Percentiles rank a stretch among this genome's conserved stretches.
Evolutionary conservation across 2,113 vertebrate genomes (phyloP).

Genomic region (Sialia sialis): DNA sequence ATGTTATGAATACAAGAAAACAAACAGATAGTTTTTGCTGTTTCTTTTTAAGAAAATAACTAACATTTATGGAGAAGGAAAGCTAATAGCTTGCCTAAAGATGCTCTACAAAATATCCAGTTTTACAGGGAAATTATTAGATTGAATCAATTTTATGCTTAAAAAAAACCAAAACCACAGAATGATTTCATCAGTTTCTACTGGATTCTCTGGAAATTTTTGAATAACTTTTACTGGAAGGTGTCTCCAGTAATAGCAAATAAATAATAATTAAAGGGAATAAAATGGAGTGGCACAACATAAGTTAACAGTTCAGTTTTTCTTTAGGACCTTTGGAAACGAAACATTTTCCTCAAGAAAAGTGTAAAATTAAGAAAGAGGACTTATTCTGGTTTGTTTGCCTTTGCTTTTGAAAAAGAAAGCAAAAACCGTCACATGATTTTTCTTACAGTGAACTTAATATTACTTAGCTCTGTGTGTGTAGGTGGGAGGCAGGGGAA

Average conservation of each 20-base stretch:
- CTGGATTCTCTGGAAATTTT: background rate
- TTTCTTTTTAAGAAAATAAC: background rate
- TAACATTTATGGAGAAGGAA: background rate
- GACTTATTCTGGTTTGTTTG: background rate
- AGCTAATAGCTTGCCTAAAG: background rate
- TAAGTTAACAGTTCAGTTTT: background rate
- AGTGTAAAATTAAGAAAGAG: background rate
- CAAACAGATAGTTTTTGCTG: background rate
- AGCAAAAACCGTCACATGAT: background rate
- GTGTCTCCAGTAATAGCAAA: background rate
- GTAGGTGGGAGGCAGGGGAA: rapidly evolving
- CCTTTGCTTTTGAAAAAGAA: background rate
- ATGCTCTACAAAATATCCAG: background rate
- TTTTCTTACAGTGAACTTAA: background rate
- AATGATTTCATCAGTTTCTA: background rate
- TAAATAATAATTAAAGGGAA: background rate
- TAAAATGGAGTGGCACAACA: background rate
- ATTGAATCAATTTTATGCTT: background rate
- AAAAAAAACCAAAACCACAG: rapidly evolving
- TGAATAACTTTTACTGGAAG: background rate
- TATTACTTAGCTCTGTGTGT: background rate
- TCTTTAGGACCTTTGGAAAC: background rate
- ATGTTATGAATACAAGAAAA: conserved; percentile 9
- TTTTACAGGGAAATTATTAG: background rate
- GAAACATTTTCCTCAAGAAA: background rate